These are phyloP conservation scores for Hemibagrus wyckioides DNA, from an alignment of 2,113 vertebrate species.

Conservation along the genomic window DNA sequence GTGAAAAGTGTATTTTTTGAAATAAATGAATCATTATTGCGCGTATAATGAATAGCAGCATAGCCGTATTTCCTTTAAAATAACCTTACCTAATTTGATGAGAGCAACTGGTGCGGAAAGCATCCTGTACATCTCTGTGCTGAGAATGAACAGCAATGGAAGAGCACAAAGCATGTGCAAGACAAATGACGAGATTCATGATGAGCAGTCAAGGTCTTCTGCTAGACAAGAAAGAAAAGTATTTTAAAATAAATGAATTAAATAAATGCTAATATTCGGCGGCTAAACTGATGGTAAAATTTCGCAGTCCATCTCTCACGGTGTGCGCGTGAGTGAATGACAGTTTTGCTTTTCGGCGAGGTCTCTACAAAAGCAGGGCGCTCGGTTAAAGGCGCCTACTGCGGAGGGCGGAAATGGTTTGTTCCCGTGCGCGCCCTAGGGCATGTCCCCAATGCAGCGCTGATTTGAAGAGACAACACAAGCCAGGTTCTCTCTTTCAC, in stretches of 20 bases:
- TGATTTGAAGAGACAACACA: conserved; percentile 86
- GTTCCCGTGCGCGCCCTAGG: conserved; percentile 80
- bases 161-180: conserved; percentile 76
- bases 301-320: conserved; percentile 70
- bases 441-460: conserved; percentile 79
- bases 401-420: conserved; percentile 83
- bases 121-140: conserved; percentile 66
- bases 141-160: conserved; percentile 61
- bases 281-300: conserved; percentile 69
- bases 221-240: conserved; percentile 17
- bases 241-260: background rate
- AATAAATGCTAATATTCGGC: conserved; percentile 70
- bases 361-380: conserved; percentile 74
- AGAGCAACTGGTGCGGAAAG: conserved; percentile 74
- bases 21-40: background rate
- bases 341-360: conserved; percentile 71
- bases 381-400: conserved; percentile 78
- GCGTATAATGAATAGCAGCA: background rate
- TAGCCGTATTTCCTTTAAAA: background rate
- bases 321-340: conserved; percentile 59
- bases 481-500: conserved; percentile 76
- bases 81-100: conserved; percentile 79
- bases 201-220: background rate
- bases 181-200: conserved; percentile 71
- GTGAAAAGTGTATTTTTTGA: conserved; percentile 4